phyloP scores from a whole-genome alignment of 92 coral and sea anemone species.

The Blastomussa wellsi region DNA sequence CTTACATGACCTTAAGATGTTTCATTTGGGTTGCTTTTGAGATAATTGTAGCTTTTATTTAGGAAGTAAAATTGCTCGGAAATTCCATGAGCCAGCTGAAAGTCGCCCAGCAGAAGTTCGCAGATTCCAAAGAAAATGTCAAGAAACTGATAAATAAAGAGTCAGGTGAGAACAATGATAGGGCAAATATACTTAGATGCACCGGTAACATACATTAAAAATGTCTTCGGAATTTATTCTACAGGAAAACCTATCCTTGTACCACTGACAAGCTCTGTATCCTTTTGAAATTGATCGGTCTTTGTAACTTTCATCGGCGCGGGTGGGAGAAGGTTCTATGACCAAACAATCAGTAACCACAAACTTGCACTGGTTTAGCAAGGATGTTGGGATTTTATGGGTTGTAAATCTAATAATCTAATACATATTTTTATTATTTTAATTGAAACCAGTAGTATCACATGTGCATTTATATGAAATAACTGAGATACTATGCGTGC shows the following conservation, averaged over 20 bases:
- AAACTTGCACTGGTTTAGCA: not conserved
- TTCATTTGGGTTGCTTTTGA: not conserved
- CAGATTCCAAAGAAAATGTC: constrained; percentile 90
- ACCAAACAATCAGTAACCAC: not conserved
- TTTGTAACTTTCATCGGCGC: not conserved
- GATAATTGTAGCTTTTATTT: constrained; percentile 5
- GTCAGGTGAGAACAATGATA: constrained; percentile 49
- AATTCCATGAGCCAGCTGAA: constrained; percentile 91
- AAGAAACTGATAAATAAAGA: constrained; percentile 73
- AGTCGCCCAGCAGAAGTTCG: constrained; percentile 91
- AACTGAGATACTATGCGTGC: too few relatives aligned
- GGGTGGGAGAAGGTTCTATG: not conserved
- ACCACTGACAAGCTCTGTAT: constrained; percentile 95
- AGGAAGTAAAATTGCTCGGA: constrained; percentile 93
- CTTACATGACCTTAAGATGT: not conserved
- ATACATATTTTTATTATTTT: too few relatives aligned
- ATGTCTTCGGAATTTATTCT: not conserved
- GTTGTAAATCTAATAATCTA: not conserved
- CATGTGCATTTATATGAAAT: not conserved
- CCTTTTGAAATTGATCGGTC: constrained; percentile 46
- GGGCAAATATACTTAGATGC: not conserved
- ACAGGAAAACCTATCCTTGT: constrained; percentile 90
- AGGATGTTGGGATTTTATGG: not conserved
- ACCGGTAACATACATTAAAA: not conserved
- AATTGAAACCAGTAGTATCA: too few relatives aligned